phyloP scores from a whole-genome alignment of 1,140 invertebrate genomes.

The Lepidurus apus region DNA sequence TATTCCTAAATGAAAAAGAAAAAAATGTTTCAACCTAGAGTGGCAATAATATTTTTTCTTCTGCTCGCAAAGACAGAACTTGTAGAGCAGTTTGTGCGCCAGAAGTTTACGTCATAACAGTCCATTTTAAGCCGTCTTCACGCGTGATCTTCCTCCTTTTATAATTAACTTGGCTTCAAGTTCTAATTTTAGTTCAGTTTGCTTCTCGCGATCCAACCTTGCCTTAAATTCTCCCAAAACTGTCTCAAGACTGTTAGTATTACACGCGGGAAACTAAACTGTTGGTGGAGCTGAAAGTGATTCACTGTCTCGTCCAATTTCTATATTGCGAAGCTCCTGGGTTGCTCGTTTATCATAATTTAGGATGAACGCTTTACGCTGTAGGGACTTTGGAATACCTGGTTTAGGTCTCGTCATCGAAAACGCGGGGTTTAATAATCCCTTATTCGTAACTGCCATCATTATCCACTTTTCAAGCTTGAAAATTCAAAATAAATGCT shows the following conservation, averaged over 20 bases:
- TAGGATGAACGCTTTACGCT: neutral
- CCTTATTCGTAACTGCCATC: neutral
- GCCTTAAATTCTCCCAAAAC: neutral
- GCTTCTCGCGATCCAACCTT: neutral
- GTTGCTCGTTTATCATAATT: no score
- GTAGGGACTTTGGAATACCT: constrained; percentile 23
- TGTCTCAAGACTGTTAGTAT: neutral
- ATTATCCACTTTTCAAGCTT: neutral
- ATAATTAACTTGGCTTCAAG: neutral
- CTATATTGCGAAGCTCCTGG: neutral
- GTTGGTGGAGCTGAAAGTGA: neutral
- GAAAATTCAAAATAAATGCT: neutral
- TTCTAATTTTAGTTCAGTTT: constrained; percentile 20
- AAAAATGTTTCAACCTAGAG: no score
- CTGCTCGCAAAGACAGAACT: neutral
- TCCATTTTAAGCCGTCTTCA: neutral
- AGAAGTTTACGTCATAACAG: neutral
- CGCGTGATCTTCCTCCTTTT: constrained; percentile 10
- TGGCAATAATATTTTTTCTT: neutral
- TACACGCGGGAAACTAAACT: neutral
- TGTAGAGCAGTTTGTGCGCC: neutral
- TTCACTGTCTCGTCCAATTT: neutral
- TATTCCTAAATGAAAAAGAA: no score
- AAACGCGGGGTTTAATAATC: constrained; percentile 25
- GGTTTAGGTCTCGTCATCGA: constrained; percentile 32